These are phyloP conservation scores for Leucophora obtusa DNA, from an alignment of 2,888 invertebrate species.

Conservation along the genomic window DNA sequence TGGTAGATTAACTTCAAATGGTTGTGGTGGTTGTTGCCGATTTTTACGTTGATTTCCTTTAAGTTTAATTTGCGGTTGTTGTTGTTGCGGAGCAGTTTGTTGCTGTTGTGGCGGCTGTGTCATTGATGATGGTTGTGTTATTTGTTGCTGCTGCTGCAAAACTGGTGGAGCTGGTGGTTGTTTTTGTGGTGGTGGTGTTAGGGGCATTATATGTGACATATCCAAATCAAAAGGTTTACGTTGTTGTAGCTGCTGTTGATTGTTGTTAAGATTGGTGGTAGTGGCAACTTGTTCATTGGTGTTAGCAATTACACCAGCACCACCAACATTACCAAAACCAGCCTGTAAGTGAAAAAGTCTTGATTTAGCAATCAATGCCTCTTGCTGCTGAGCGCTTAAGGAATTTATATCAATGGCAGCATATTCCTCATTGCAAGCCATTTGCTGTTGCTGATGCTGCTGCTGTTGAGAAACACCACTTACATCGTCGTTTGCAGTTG, in stretches of 20 bases:
- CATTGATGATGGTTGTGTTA: conserved; percentile 58
- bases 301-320: conserved; percentile 59
- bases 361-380: conserved; percentile 78
- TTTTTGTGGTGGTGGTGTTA: conserved; percentile 74
- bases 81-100: conserved; percentile 60
- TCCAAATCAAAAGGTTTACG: conserved; percentile 74
- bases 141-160: conserved; percentile 59
- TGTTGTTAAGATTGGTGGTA: neutral
- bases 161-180: conserved; percentile 74
- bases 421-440: conserved; percentile 72
- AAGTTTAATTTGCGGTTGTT: conserved; percentile 67
- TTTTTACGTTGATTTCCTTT: conserved; percentile 74
- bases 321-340: conserved; percentile 72
- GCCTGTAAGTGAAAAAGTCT: conserved; percentile 77
- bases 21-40: conserved; percentile 75
- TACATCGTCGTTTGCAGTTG: conserved; percentile 55
- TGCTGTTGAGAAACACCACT: conserved; percentile 52
- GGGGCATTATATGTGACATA: conserved; percentile 74
- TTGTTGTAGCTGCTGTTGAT: conserved; percentile 64
- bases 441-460: conserved; percentile 1
- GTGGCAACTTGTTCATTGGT: conserved; percentile 42
- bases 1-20: conserved; percentile 73
- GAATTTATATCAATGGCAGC: conserved; percentile 76
- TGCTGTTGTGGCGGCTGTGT: conserved; percentile 64
- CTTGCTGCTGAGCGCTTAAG: conserved; percentile 77